A percentile compares a stretch with the other conserved stretches of the same genome.
These are phyloP conservation scores for Bradypodion pumilum DNA, from an alignment of 2,797 vertebrate genomes.

Conservation along the genomic window DNA sequence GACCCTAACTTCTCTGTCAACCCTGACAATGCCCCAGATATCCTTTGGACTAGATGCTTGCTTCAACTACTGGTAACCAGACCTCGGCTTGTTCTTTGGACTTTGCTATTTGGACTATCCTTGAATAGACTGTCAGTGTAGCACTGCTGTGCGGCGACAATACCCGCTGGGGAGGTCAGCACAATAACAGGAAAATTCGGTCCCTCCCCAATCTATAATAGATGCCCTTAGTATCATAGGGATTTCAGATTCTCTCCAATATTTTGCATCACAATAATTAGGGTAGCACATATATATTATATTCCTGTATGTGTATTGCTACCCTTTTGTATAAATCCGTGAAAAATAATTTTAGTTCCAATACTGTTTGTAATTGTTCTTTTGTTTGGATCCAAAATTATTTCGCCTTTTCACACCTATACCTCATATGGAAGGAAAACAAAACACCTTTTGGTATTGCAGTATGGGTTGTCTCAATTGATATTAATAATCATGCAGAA, in stretches of 20 bases:
- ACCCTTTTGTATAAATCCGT: background rate
- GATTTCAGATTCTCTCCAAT: background rate
- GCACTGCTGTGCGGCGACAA: no score
- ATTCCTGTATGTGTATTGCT: background rate
- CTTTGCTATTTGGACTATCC: no score
- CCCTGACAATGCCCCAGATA: no score
- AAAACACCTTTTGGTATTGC: background rate
- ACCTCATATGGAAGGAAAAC: background rate
- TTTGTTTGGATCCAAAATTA: background rate
- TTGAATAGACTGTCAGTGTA: no score
- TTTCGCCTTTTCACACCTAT: background rate
- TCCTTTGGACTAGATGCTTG: no score
- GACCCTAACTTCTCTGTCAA: no score
- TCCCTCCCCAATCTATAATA: background rate
- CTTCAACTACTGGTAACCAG: no score
- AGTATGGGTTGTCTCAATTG: background rate
- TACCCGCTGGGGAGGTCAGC: no score
- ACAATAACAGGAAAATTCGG: no score
- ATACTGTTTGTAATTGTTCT: background rate
- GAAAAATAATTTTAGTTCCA: no score
- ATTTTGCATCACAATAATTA: background rate
- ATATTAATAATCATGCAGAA: background rate
- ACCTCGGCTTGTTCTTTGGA: no score
- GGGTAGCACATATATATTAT: background rate
- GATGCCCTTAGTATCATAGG: background rate